Evolutionary conservation across 2,113 vertebrate species (phyloP).

Genomic region (Bubo blakistoni): DNA sequence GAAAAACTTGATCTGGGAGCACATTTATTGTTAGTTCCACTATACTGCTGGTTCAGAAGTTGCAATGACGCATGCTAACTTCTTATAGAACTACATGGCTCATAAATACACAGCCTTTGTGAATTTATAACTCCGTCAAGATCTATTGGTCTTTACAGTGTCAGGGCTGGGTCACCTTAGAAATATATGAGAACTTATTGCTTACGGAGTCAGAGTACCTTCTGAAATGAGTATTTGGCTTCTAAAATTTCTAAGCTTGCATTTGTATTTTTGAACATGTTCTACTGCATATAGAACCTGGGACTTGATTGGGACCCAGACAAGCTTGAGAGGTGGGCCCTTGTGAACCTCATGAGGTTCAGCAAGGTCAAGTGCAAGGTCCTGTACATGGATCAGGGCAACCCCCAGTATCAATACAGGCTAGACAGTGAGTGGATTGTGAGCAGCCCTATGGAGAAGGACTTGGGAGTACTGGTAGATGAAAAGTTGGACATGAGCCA

Average conservation of each 20-base stretch:
- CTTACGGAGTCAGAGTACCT: neutral
- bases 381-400: fast-evolving
- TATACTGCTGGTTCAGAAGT: neutral
- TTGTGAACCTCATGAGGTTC: neutral
- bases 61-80: neutral
- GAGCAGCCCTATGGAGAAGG: neutral
- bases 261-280: neutral
- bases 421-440: neutral
- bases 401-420: neutral
- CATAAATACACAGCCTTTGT: neutral
- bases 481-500: neutral
- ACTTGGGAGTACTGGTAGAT: neutral
- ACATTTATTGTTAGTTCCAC: neutral
- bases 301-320: neutral
- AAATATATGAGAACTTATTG: neutral
- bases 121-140: neutral
- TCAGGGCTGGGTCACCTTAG: neutral
- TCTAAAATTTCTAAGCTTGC: neutral
- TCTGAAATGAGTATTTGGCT: neutral
- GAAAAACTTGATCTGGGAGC: neutral
- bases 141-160: neutral
- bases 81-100: neutral
- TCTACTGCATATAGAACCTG: neutral
- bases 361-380: neutral
- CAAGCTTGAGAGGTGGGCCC: neutral